phyloP scores from a whole-genome alignment of 1,140 invertebrate species.

The Tetraneura akinire region DNA sequence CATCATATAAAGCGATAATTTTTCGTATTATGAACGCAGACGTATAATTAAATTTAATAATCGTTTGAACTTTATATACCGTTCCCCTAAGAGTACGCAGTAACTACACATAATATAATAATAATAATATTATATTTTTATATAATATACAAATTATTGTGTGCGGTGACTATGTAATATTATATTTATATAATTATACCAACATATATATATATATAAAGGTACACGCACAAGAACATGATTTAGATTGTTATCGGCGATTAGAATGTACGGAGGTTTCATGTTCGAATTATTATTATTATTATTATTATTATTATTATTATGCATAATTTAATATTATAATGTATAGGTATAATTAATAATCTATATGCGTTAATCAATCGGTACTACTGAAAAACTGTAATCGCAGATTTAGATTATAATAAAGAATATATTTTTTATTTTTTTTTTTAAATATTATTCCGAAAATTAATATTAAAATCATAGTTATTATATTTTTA shows the following conservation, averaged over 20 bases:
- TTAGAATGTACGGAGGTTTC: conserved; percentile 21
- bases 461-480: no score
- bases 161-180: not conserved
- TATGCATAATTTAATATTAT: conserved; percentile 4
- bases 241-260: conserved; percentile 37
- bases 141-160: no score
- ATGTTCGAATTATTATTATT: conserved; percentile 32
- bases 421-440: not conserved
- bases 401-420: not conserved
- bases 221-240: not conserved
- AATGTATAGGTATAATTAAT: not conserved
- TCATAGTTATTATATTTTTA: no score
- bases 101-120: not conserved
- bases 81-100: not conserved
- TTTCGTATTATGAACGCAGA: conserved; percentile 30
- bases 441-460: not conserved
- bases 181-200: not conserved
- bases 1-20: conserved; percentile 7
- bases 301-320: conserved; percentile 20
- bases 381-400: conserved; percentile 16
- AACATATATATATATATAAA: not conserved
- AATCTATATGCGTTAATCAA: no score
- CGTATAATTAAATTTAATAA: conserved; percentile 44
- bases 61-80: conserved; percentile 1
- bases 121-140: no score